Base-by-base conservation (phyloP, 2,797 vertebrate species). In the Aratinga solstitialis region DNA sequence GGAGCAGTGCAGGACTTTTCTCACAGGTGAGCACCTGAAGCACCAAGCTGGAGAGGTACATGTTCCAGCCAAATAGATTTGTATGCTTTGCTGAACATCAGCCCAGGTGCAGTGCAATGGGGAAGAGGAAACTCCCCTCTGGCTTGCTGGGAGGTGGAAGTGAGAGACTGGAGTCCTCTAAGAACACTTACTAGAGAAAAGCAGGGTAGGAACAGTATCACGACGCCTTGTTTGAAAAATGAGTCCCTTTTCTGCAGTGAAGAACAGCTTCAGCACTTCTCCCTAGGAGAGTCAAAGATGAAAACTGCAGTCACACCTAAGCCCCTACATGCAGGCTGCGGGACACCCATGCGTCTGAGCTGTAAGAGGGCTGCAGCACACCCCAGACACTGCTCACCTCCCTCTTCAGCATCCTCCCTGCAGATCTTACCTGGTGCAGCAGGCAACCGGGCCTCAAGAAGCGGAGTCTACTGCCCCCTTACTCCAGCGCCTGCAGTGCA, bases 281-380 rank as follows among this genome's bases (percentile, higher is more conserved):
- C 22, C 26, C 59, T 51, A 13, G 2, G 10, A 34, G 4, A 26
- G 22, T 66, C 38, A 23, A 34, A 61, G 38, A 9, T 7, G 3
- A 1, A 10, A 79, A n/a, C 24, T 32, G 24, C 36, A 21, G 3
- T 54, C 34, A 47, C 2, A 0, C 51, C 30, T 26, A 11, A 9
- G 34, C 8, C 11, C 43, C 66, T 13, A 8, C 36, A n/a, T 29
- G 29, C 32, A 27, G 24, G 13, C 0, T 53, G 3, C 2, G 1
- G 63, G 10, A 40, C 9, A 19, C 5, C 9, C 6, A 2, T 1
- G 3, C 30, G 17, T 7, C 47, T 10, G 36, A 82, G 67, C 45
- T 47, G 4, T 0, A 32, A 32, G 26, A 43, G 5, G 18, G 17
- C 51, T 67, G 22, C 61, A 45, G 48, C 32, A 54, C 36, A 29